Base-by-base conservation (phyloP, 2,113 vertebrate genomes). In the Clupea harengus region DNA sequence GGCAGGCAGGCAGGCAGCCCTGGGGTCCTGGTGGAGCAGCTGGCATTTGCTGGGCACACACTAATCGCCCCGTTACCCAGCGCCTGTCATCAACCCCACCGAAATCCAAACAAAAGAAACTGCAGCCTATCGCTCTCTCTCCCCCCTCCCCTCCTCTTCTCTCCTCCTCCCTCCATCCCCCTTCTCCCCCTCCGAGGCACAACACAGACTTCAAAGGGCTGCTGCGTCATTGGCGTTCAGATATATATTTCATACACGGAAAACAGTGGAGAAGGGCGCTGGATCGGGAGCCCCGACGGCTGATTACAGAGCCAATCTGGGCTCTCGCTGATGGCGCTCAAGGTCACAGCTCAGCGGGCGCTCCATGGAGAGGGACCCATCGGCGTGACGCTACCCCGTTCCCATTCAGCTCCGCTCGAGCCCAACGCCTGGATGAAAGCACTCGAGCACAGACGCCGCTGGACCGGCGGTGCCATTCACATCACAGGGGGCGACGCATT, bases 141-240 rank as follows among this genome's bases (percentile, higher is more conserved):
- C n/a, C 9, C 4, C 57, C 22, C 57, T 64, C n/a, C 22, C 4
- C 52, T 17, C 13, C 22, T 64, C 57, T 64, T 64, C 22, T n/a
- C 52, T 17, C 13, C 22, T 64, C 57, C 0, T 22, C 57, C 4
- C 20, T 8, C 57, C 9, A 5, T 8, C 22, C 22, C 57, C 22
- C 28, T 22, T 47, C 6, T 7, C 49, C 57, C 1, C 64, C 75
- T 72, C 83, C 20, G n/a, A 39, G 83, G 84, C 85, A 52, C 2
- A 17, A 50, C 82, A 72, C 82, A 72, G 82, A 85, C 81, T n/a
- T 80, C 75, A 85, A 78, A 91, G 87, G 85, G 78, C 20, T 32
- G 85, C 82, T 72, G 82, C 60, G 78, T 86, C 82, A 89, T 6
- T 47, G 25, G 85, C 22, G 11, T 20, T 83, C 45, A 67, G n/a